These are phyloP conservation scores for Notospermus geniculatus DNA, from an alignment of 1,140 invertebrate genomes.

Conservation along the genomic window DNA sequence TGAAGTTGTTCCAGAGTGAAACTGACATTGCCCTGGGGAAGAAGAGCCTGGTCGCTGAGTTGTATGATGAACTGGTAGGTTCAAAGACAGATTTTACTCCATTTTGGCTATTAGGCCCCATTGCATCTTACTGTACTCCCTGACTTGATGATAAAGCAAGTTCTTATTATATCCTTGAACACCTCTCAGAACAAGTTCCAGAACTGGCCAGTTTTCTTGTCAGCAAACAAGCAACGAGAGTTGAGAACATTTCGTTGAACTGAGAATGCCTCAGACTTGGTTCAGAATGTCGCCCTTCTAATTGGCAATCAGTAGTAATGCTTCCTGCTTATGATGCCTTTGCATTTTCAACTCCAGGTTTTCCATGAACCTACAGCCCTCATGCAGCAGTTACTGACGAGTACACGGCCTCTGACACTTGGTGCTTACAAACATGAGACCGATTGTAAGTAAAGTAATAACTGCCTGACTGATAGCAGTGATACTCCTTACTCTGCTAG, in stretches of 20 bases:
- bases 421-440: slow-evolving; percentile 82
- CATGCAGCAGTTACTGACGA: slow-evolving; percentile 85
- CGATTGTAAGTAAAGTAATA: slow-evolving; percentile 80
- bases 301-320: too few relatives aligned
- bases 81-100: slow-evolving; percentile 6
- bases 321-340: background rate
- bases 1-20: slow-evolving; percentile 86
- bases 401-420: slow-evolving; percentile 71
- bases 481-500: too few relatives aligned
- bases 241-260: background rate
- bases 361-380: slow-evolving; percentile 91
- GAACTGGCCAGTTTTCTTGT: too few relatives aligned
- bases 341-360: slow-evolving; percentile 55
- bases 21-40: slow-evolving; percentile 63
- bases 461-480: too few relatives aligned
- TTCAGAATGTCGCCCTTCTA: background rate
- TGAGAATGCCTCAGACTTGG: background rate
- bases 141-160: background rate
- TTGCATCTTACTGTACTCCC: background rate
- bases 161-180: background rate
- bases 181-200: too few relatives aligned
- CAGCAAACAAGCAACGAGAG: too few relatives aligned
- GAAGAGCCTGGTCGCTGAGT: slow-evolving; percentile 85
- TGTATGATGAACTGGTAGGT: slow-evolving; percentile 88
- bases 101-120: background rate